Base-by-base conservation (phyloP, 2,888 invertebrate species). In the Drosophila buzzatii region DNA sequence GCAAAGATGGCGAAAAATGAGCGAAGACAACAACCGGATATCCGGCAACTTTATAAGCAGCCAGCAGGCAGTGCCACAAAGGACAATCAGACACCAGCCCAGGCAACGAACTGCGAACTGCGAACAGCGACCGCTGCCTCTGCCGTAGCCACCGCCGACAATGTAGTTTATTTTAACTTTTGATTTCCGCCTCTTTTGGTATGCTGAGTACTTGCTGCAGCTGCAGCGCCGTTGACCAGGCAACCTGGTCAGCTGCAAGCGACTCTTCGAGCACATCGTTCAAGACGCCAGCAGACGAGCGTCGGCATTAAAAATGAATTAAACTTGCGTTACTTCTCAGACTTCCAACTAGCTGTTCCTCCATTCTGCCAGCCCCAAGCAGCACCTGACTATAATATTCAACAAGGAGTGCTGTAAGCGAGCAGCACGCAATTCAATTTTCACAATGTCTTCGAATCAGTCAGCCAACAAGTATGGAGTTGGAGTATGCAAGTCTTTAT, bases 1-100 rank as follows among this genome's bases (percentile, higher is more conserved):
- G 63, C 59, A 61, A 70, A 82, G 82, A 75, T 81, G 83, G 85
- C 88, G 88, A 85, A 89, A 86, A 86, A 90, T 86, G 82, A 87
- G 88, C 85, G 89, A 90, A 90, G 85, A 90, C 87, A 87, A 90
- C 90, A 90, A 90, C 89, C 89, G 87, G 87, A 87, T 90, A 89
- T 87, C 90, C 90, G 85, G 82, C 68, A 90, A 89, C 90, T 87
- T 90, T 89, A 90, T 90, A 90, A 89, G 90, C 67, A 86, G 73
- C 58, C 56, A 42, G 58, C 65, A 49, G 67, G 52, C 66, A 67
- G 14, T 39, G 61, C 76, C 70, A 74, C 81, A 81, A 74, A 81
- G 64, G 78, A 83, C 89, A 88, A 73, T 72, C 76, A 49, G 79
- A 76, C 66, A 59, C 47, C 61, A 51, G 27, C 59, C 2, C 37